Base-by-base conservation (phyloP, 2,888 invertebrate genomes). In the Pandemis heparana region DNA sequence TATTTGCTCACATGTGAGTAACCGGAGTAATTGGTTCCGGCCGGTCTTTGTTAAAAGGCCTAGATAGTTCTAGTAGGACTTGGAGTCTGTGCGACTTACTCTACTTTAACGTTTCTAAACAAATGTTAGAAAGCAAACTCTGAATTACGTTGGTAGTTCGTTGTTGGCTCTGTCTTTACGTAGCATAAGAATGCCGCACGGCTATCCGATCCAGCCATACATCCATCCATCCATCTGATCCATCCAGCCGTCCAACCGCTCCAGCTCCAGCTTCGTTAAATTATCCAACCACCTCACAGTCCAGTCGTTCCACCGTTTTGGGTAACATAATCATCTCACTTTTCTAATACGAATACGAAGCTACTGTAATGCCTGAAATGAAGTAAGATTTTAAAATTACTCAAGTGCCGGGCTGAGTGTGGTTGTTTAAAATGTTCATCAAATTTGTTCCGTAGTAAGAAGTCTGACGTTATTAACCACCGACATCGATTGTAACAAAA, bases 311-410 rank as follows among this genome's bases (percentile, higher is more conserved):
- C 4, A 23, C 18, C 16, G 56, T 68, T 68, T 71, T 43, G 43
- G 61, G 60, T 66, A 60, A 66, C 12, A 51, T 14, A 51, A 43
- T 66, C 32, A 41, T 53, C 23, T 61, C 16, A n/a, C 61, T 41
- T 61, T 51, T 51, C 5, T 43, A 48, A 46, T 46, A 23, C 9
- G 59, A 23, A 56, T 23, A n/a, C 51, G 43, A n/a, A 41, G 32
- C 23, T 46, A 64, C 46, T 53, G 51, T 61, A 48, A 51, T 41
- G 41, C 62, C 51, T 62, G 53, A 51, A 71, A 71, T 71, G 66
- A 71, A 71, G 71, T 71, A 67, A 71, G 66, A 41, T 53, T 41
- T 39, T 41, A 43, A 67, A 61, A 51, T 72, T 68, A 38, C 10
- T 48, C 46, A 18, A 32, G 63, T 63, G 10, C 18, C 18, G 14